Percentiles rank a stretch among this genome's conserved stretches.
These are phyloP conservation scores for Dromas ardeola DNA, from an alignment of 2,113 vertebrate species.

Conservation along the genomic window DNA sequence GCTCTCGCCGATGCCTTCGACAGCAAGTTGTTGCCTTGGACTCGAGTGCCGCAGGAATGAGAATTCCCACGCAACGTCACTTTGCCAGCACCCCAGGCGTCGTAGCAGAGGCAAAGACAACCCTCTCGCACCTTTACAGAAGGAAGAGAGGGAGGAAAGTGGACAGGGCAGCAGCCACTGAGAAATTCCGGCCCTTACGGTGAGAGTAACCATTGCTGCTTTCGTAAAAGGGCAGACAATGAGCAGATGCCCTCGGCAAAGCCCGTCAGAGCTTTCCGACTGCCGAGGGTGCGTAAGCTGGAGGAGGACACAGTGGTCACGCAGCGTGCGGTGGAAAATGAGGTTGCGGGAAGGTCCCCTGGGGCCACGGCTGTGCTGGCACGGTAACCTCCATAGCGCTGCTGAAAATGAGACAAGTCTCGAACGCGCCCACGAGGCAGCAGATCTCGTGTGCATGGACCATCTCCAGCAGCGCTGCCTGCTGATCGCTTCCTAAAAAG, in stretches of 20 bases:
- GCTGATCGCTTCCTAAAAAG: not conserved
- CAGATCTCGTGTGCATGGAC: rapidly evolving
- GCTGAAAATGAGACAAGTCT: not conserved
- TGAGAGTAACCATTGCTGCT: not conserved
- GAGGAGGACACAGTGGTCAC: not conserved
- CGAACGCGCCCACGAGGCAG: rapidly evolving
- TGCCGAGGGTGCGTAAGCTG: not conserved
- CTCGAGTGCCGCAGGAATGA: not conserved
- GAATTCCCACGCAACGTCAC: not conserved
- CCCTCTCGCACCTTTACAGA: not conserved
- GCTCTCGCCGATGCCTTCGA: not conserved
- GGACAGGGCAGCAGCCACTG: not conserved
- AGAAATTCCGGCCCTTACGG: not conserved
- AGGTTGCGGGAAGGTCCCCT: not conserved
- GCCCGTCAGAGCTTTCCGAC: not conserved
- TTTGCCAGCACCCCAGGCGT: not conserved
- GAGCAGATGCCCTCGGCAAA: not conserved
- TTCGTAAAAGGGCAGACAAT: not conserved
- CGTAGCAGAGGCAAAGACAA: not conserved
- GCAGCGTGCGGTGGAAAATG: rapidly evolving
- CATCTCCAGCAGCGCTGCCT: not conserved
- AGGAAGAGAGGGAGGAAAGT: not conserved
- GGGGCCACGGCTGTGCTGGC: not conserved
- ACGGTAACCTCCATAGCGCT: not conserved
- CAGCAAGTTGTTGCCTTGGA: not conserved